These are phyloP conservation scores for Syngnathus rostellatus DNA, from an alignment of 2,797 vertebrate species.

Conservation along the genomic window DNA sequence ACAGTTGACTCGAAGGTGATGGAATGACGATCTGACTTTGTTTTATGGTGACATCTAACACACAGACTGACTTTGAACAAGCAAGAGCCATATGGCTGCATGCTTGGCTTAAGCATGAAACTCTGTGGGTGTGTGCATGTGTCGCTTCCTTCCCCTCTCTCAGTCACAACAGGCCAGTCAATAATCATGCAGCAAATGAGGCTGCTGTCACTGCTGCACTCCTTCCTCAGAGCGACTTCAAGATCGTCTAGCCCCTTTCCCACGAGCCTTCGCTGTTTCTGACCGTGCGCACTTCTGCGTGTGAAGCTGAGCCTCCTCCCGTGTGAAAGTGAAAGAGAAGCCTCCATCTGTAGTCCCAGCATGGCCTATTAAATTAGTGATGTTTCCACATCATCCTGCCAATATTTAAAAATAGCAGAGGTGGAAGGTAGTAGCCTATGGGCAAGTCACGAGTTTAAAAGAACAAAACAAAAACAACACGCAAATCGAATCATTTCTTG, in stretches of 20 bases:
- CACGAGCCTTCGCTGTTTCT: background rate
- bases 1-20: background rate
- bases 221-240: conserved; percentile 42
- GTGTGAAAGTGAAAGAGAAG: background rate
- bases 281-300: conserved; percentile 5
- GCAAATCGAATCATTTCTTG: no score
- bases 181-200: conserved; percentile 66
- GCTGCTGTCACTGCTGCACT: conserved; percentile 53
- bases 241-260: conserved; percentile 5
- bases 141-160: conserved; percentile 26
- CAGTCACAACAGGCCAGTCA: conserved; percentile 43
- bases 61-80: conserved; percentile 29
- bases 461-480: no score
- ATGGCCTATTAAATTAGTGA: no score
- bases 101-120: conserved; percentile 54
- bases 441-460: no score
- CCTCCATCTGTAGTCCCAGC: background rate
- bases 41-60: conserved; percentile 19
- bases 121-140: conserved; percentile 16
- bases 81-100: conserved; percentile 54
- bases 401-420: no score
- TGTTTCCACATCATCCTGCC: background rate
- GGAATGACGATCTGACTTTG: conserved; percentile 26
- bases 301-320: background rate
- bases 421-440: no score